Evolutionary conservation across 1,140 invertebrate species (phyloP).

Genomic region (Meteorus sp.): DNA sequence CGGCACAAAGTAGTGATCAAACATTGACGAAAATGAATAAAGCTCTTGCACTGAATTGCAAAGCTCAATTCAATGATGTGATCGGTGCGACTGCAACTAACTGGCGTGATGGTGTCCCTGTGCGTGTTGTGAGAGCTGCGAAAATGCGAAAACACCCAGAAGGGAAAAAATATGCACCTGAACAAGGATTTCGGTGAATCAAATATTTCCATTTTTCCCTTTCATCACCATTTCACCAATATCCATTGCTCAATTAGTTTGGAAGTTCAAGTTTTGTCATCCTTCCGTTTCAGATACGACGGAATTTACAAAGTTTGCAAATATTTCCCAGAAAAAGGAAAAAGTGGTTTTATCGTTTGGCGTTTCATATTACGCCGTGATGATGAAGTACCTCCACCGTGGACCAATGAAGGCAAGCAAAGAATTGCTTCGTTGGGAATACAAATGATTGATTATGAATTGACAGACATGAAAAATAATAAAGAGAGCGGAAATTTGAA

Average conservation of each 20-base stretch:
- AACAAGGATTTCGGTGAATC: slow-evolving; percentile 19
- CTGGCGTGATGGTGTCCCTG: slow-evolving; percentile 73
- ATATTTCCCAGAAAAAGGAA: slow-evolving; percentile 80
- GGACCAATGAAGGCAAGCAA: slow-evolving; percentile 75
- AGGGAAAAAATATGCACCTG: slow-evolving; percentile 22
- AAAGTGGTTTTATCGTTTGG: slow-evolving; percentile 82
- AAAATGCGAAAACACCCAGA: slow-evolving; percentile 47
- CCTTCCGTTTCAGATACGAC: slow-evolving; percentile 63
- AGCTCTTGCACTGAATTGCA: slow-evolving; percentile 78
- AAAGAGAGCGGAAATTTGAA: slow-evolving; percentile 31
- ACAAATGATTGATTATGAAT: slow-evolving; percentile 65
- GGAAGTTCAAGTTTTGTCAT: no score
- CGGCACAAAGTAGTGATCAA: slow-evolving; percentile 81
- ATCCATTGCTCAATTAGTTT: no score
- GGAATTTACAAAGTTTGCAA: slow-evolving; percentile 82
- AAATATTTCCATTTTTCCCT: slow-evolving; percentile 1
- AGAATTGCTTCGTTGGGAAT: slow-evolving; percentile 45
- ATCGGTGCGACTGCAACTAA: slow-evolving; percentile 71
- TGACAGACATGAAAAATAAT: slow-evolving; percentile 51
- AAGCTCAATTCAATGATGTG: slow-evolving; percentile 65
- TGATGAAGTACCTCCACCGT: slow-evolving; percentile 79
- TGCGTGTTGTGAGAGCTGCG: slow-evolving; percentile 69
- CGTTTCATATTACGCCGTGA: slow-evolving; percentile 78
- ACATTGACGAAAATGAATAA: slow-evolving; percentile 74
- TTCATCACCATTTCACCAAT: not conserved